phyloP scores from a whole-genome alignment of 2,797 vertebrate genomes.

The Discoglossus pictus region DNA sequence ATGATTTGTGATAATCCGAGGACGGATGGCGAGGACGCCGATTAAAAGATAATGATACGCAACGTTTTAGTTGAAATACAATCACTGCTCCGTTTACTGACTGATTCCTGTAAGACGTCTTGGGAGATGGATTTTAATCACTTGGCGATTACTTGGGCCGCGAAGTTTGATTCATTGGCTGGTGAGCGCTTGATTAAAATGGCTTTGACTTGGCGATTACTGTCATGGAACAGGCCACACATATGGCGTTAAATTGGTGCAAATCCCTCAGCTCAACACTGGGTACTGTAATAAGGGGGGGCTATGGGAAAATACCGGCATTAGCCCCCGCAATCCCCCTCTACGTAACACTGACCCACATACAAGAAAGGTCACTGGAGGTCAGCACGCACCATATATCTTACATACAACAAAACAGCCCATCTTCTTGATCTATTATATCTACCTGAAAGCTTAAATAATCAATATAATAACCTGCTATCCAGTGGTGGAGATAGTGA shows the following conservation, averaged over 20 bases:
- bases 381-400: no score
- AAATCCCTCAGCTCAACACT: constrained; percentile 86
- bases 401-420: no score
- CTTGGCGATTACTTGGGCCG: constrained; percentile 74
- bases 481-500: no score
- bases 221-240: constrained; percentile 84
- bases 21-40: constrained; percentile 27
- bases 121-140: constrained; percentile 77
- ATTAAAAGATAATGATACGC: constrained; percentile 50
- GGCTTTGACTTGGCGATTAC: constrained; percentile 74
- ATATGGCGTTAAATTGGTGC: constrained; percentile 89
- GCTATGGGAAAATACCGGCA: constrained; percentile 77
- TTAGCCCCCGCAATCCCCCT: constrained; percentile 74
- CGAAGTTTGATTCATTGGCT: constrained; percentile 80
- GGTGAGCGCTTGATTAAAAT: constrained; percentile 72
- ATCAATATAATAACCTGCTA: no score
- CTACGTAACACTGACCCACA: constrained; percentile 68
- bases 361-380: no score
- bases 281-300: constrained; percentile 78
- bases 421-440: no score
- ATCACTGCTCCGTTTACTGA: constrained; percentile 57
- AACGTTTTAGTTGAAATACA: constrained; percentile 57
- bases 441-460: no score
- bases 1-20: constrained; percentile 59
- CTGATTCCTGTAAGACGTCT: constrained; percentile 73